phyloP scores from a whole-genome alignment of 2,113 vertebrate species.

The Paratilapia polleni region DNA sequence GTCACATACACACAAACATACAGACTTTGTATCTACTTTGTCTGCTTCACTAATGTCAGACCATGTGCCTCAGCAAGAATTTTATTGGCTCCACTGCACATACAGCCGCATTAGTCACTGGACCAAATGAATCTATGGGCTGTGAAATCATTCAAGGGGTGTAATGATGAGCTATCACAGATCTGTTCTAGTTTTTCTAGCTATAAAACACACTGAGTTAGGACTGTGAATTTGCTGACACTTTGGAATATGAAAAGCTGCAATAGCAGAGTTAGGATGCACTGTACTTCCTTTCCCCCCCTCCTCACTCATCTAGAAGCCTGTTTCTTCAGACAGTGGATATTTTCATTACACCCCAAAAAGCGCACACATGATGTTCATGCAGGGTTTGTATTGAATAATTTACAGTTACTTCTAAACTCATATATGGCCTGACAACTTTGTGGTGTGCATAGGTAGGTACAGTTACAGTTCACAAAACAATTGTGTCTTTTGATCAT shows the following conservation, averaged over 20 bases:
- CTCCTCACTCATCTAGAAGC: conserved; percentile 29
- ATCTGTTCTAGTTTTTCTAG: conserved; percentile 44
- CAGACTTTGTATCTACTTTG: conserved; percentile 33
- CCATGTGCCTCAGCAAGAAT: conserved; percentile 55
- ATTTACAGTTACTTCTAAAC: conserved; percentile 16
- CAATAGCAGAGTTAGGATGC: conserved; percentile 33
- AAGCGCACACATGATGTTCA: conserved; percentile 19
- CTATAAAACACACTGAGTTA: conserved; percentile 62
- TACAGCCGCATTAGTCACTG: conserved; percentile 46
- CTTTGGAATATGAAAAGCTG: conserved; percentile 27
- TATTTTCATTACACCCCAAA: conserved; percentile 45
- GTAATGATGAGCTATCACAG: conserved; percentile 66
- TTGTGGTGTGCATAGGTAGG: neutral
- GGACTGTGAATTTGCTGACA: conserved; percentile 57
- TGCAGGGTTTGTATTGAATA: conserved; percentile 17
- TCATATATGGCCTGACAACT: conserved; percentile 8
- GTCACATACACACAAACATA: neutral
- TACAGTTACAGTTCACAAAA: neutral
- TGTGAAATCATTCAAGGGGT: conserved; percentile 68
- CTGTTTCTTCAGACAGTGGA: conserved; percentile 26
- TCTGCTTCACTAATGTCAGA: conserved; percentile 36
- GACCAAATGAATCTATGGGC: conserved; percentile 68
- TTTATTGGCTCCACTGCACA: conserved; percentile 58
- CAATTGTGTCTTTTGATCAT: conserved; percentile 8
- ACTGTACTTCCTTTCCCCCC: neutral